phyloP scores from a whole-genome alignment of 2,113 vertebrate species.

The Morone chrysops region DNA sequence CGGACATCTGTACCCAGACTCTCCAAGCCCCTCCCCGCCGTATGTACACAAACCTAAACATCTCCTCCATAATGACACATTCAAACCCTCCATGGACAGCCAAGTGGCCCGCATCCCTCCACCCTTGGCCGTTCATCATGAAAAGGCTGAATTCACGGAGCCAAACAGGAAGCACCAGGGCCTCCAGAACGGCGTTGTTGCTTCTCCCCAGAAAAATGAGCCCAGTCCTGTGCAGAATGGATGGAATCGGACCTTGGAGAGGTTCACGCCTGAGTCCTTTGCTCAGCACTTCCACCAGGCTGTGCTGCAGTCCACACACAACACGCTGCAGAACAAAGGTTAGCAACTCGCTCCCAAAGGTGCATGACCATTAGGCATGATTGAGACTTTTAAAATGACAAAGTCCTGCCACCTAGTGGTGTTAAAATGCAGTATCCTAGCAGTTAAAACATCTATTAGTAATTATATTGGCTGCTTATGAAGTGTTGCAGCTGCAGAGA shows the following conservation, averaged over 20 bases:
- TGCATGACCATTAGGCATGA: neutral
- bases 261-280: constrained; percentile 92
- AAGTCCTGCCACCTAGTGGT: constrained; percentile 68
- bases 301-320: constrained; percentile 96
- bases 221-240: constrained; percentile 86
- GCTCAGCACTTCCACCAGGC: constrained; percentile 98
- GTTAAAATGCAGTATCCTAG: neutral
- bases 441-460: neutral
- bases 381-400: constrained; percentile 4
- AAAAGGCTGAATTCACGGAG: constrained; percentile 82
- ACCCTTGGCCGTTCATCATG: constrained; percentile 57
- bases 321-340: constrained; percentile 95
- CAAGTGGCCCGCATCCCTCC: constrained; percentile 72
- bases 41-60: constrained; percentile 76
- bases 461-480: neutral
- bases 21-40: constrained; percentile 83
- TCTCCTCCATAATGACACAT: constrained; percentile 76
- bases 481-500: neutral
- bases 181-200: constrained; percentile 85
- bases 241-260: constrained; percentile 91
- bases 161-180: constrained; percentile 84
- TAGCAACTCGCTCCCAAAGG: constrained; percentile 1
- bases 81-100: constrained; percentile 82
- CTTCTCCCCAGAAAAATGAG: constrained; percentile 85
- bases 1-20: constrained; percentile 68